Base-by-base conservation (phyloP, 1,140 invertebrate species). In the Dryas iulia region DNA sequence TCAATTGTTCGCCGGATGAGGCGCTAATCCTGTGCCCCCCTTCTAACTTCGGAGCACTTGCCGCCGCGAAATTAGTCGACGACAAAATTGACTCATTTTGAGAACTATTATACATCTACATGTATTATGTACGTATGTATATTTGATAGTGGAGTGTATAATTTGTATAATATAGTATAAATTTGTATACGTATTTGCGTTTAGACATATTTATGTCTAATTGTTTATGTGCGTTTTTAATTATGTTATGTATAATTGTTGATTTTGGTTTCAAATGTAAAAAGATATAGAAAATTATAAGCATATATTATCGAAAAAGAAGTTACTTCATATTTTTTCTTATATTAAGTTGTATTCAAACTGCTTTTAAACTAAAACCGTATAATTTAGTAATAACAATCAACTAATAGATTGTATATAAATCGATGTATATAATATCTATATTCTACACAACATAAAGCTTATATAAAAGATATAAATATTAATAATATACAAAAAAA, bases 1-100 rank as follows among this genome's bases (percentile, higher is more conserved):
- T 81, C 83, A 88, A 88, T 88, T 87, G 83, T 68, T 72, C 79
- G 83, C 87, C 85, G 87, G 87, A 89, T 88, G 87, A 82, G 82
- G 81, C 83, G 79, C 76, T 78, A 74, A 73, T 77, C 72, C 73
- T 77, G 72, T 77, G 67, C 76, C 83, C 79, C 86, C 82, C 87
- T 73, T 61, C 78, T 82, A 79, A 85, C 74, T 84, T 84, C 81
- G 74, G 73, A 80, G 75, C 76, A 71, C 59, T 76, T 74, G 54
- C 72, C 73, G 74, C 65, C 65, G 58, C 64, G 64, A 72, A 65
- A 47, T 47, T 47, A 47, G 59, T 31, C 8, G 24, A 61, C 59
- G 25, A 61, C 33, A 61, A 61, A 61, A 61, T 61, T 61, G 59
- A 35, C 35, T 47, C 35, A 25, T 25, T 61, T 60, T 61, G 39